phyloP scores from a whole-genome alignment of 2,888 invertebrate genomes.

The Pandemis cinnamomeana region DNA sequence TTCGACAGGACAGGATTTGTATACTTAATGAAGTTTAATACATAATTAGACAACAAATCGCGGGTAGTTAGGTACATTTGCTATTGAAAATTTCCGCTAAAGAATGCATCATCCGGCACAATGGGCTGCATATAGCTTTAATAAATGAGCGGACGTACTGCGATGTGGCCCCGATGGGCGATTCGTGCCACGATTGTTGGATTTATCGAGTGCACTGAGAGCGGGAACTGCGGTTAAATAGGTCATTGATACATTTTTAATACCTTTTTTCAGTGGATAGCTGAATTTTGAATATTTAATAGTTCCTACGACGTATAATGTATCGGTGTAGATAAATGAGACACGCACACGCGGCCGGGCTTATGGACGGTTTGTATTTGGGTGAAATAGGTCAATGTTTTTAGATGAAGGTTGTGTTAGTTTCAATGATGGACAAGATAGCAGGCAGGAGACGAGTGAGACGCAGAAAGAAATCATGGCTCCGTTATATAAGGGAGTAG shows the following conservation, averaged over 20 bases:
- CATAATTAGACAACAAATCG: too few relatives aligned
- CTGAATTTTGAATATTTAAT: not conserved
- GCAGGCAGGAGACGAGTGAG: too few relatives aligned
- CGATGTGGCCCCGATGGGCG: conserved; percentile 32
- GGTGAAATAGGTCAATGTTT: too few relatives aligned
- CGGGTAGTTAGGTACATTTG: not conserved
- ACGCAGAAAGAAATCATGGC: too few relatives aligned
- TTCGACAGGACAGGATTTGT: too few relatives aligned
- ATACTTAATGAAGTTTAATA: too few relatives aligned
- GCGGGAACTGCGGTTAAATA: conserved; percentile 7
- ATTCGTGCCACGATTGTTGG: conserved; percentile 28
- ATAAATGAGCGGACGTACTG: conserved; percentile 18
- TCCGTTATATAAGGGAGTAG: too few relatives aligned
- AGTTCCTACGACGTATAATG: not conserved
- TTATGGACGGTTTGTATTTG: too few relatives aligned
- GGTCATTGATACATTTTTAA: conserved; percentile 11
- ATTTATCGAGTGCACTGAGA: conserved; percentile 27
- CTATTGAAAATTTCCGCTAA: not conserved
- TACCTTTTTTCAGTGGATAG: not conserved
- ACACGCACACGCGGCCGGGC: too few relatives aligned
- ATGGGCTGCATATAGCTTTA: conserved; percentile 6
- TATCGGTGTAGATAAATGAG: too few relatives aligned
- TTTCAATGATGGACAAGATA: too few relatives aligned
- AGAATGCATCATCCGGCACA: conserved; percentile 5
- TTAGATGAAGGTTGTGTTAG: too few relatives aligned